Base-by-base conservation (phyloP, 2,113 vertebrate genomes). In the Cheirogaleus medius region DNA sequence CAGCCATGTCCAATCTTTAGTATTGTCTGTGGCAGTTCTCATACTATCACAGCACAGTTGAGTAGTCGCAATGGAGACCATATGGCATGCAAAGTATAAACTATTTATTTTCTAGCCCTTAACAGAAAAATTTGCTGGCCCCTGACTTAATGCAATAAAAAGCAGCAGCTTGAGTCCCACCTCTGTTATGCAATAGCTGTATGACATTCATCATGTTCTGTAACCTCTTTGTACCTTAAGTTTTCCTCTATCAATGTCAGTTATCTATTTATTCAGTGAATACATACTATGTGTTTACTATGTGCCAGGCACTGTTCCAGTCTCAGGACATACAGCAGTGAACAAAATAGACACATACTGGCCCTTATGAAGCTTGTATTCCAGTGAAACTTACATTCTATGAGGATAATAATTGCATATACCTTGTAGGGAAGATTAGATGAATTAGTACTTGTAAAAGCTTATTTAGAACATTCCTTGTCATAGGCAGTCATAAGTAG, bases 381-480 rank as follows among this genome's bases (percentile, higher is more conserved):
- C 71, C 37, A 11, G 12, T 1, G 17, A 17, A 20, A 12, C 12
- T 37, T 15, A 0, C 0, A 1, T 18, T n/a, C 63, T 3, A 0
- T 12, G 44, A 60, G 74, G n/a, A 1, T 27, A 4, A 2, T 12
- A 6, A 5, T 5, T 0, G 44, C 2, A 3, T 60, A 0, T 2
- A 7, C 20, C 37, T 63, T n/a, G 0, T 8, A 8, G 44, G 27
- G 49, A 47, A 20, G 29, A 1, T 3, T 3, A 15, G 14, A 9
- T 49, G 32, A 34, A 1, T 0, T 7, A 21, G 8, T 7, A 23
- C 63, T 76, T 20, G 7, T 18, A 5, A 58, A 37, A 34, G 44
- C 37, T 7, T 69, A 5, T 0, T 37, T 49, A 29, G 82, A 64
- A 39, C 15, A 2, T 29, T 21, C 27, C 73, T 80, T 1, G 52